Percentiles rank a stretch among this genome's conserved stretches.
Evolutionary conservation across 2,113 vertebrate species (phyloP).

Genomic region (Lathamus discolor): DNA sequence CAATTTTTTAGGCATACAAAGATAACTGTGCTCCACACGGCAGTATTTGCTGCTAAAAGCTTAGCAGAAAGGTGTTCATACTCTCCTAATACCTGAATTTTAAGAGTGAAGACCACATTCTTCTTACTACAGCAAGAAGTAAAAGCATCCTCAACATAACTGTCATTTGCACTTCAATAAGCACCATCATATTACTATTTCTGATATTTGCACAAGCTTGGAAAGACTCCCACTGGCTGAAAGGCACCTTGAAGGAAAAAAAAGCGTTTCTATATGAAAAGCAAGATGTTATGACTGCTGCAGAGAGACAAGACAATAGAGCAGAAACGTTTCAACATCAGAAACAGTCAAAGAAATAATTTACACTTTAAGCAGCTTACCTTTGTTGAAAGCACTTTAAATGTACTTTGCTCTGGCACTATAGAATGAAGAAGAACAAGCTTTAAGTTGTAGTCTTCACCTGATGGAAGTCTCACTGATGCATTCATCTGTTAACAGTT

Average conservation of each 20-base stretch:
- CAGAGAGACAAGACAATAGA: slow-evolving; percentile 18
- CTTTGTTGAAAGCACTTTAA: slow-evolving; percentile 94
- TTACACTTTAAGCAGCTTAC: slow-evolving; percentile 68
- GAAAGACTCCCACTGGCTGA: neutral
- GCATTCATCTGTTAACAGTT: slow-evolving; percentile 80
- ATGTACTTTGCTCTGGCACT: slow-evolving; percentile 87
- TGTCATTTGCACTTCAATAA: neutral
- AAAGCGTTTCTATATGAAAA: neutral
- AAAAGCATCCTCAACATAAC: neutral
- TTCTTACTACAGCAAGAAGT: neutral
- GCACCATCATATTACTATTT: neutral
- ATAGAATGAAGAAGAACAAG: slow-evolving; percentile 86
- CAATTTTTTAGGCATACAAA: neutral
- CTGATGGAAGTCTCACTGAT: slow-evolving; percentile 82
- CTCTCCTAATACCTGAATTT: neutral
- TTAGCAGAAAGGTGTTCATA: neutral
- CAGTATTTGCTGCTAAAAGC: neutral
- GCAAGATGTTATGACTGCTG: neutral
- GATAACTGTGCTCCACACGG: neutral
- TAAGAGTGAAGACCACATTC: neutral
- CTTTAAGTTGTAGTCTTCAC: slow-evolving; percentile 83
- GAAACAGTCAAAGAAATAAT: neutral
- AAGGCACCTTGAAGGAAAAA: neutral
- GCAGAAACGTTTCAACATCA: neutral
- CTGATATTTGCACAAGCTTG: neutral